These are phyloP conservation scores for Hipparchia sbordonii DNA, from an alignment of 2,888 invertebrate genomes.

Conservation along the genomic window DNA sequence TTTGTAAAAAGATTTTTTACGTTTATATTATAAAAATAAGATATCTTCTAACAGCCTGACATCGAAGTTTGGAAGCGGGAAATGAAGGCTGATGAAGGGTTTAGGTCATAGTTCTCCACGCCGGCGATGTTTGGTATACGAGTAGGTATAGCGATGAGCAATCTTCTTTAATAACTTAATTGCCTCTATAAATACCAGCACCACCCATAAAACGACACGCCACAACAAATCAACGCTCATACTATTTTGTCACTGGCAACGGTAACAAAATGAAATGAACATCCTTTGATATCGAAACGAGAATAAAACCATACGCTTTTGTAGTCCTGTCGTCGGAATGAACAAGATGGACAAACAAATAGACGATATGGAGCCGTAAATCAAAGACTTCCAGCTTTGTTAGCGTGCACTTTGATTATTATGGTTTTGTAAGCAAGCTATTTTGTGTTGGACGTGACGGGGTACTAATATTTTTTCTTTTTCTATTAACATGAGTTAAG, in stretches of 20 bases:
- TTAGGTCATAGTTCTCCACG: too few species aligned
- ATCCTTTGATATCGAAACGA: slow-evolving; percentile 53
- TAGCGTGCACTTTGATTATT: slow-evolving; percentile 2
- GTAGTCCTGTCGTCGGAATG: slow-evolving; percentile 30
- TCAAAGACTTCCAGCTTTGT: slow-evolving; percentile 25
- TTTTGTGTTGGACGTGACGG: not conserved
- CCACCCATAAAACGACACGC: slow-evolving; percentile 23
- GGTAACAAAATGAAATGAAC: slow-evolving; percentile 45
- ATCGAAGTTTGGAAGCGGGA: too few species aligned
- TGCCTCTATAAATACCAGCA: slow-evolving; percentile 14
- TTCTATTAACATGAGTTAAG: not conserved
- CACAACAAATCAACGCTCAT: slow-evolving; percentile 26
- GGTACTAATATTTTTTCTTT: not conserved
- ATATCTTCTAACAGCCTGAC: too few species aligned
- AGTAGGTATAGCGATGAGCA: not conserved
- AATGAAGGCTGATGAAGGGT: too few species aligned
- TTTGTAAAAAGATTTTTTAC: too few species aligned
- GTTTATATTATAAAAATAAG: too few species aligned
- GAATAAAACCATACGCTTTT: slow-evolving; percentile 49
- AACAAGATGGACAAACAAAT: slow-evolving; percentile 31
- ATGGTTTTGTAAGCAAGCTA: not conserved
- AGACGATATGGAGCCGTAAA: slow-evolving; percentile 21
- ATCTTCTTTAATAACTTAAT: slow-evolving; percentile 9
- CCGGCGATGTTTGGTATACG: too few species aligned
- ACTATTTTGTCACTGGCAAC: slow-evolving; percentile 21